Conservation (phyloP, 2,888 invertebrate species). For the Andrena bucephala region DNA sequence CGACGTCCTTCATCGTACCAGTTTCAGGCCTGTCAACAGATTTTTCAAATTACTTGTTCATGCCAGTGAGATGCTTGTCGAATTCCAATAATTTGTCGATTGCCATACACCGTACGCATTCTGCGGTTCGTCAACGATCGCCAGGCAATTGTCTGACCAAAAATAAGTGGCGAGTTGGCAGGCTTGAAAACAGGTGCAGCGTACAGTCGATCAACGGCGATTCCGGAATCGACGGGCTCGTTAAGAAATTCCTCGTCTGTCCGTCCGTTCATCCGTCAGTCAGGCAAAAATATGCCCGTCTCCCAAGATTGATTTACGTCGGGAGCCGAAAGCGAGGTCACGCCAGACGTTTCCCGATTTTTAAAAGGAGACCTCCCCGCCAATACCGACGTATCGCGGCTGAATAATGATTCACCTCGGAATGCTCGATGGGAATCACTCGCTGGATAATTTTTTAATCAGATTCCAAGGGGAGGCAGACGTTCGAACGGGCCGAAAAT, state of each 20-base stretch:
- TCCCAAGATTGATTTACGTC: conserved; percentile 72
- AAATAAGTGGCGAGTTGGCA: not conserved
- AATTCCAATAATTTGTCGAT: not conserved
- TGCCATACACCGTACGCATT: not conserved
- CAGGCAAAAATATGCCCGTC: conserved; percentile 40
- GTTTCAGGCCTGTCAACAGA: no score
- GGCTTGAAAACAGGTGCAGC: conserved; percentile 11
- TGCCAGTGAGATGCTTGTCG: not conserved
- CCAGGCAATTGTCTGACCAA: not conserved
- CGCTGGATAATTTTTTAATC: conserved; percentile 1
- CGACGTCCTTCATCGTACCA: no score
- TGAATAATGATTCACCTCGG: conserved; percentile 1
- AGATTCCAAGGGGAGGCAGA: not conserved
- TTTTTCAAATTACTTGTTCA: not conserved
- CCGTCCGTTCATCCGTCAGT: conserved; percentile 36
- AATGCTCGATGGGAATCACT: conserved; percentile 2
- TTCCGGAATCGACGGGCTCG: conserved; percentile 41
- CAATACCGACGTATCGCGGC: not conserved
- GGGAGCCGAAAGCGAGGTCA: conserved; percentile 61
- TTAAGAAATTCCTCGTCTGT: conserved; percentile 40
- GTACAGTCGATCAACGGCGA: conserved; percentile 19
- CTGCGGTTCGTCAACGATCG: not conserved
- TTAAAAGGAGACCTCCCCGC: conserved; percentile 50
- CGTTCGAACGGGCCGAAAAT: conserved; percentile 24
- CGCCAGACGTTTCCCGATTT: conserved; percentile 66